Conservation (phyloP, 1,140 invertebrate genomes). For the Mercenaria mercenaria region DNA sequence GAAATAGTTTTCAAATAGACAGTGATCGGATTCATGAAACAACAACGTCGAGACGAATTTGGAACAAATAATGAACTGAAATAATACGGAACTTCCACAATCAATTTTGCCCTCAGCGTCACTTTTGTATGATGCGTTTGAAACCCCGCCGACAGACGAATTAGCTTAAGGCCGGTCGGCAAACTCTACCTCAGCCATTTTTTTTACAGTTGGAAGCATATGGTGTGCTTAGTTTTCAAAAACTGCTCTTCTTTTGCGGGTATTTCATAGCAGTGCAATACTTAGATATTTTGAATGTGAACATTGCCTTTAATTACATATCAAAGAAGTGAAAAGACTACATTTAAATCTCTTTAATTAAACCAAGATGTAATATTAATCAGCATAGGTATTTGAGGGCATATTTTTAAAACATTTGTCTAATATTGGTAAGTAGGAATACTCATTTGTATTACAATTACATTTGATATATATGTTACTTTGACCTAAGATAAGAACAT, state of each 20-base stretch:
- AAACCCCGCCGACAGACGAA: conserved; percentile 7
- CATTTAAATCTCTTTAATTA: conserved; percentile 7
- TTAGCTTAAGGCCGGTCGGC: conserved; percentile 32
- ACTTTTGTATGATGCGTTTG: conserved; percentile 8
- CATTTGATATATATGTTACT: no score
- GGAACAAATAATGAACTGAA: conserved; percentile 38
- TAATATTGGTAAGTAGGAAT: conserved; percentile 60
- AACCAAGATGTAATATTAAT: neutral
- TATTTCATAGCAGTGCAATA: conserved; percentile 34
- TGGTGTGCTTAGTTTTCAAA: conserved; percentile 37
- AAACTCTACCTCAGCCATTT: conserved; percentile 54
- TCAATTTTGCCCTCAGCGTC: conserved; percentile 22
- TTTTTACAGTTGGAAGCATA: conserved; percentile 54
- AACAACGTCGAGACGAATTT: conserved; percentile 26
- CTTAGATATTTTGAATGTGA: conserved; percentile 34
- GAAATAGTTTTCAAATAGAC: conserved; percentile 60
- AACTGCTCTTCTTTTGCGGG: conserved; percentile 19
- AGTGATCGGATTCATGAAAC: conserved; percentile 31
- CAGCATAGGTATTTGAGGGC: conserved; percentile 27
- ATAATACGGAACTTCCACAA: conserved; percentile 12
- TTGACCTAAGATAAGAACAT: no score
- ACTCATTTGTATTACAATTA: no score
- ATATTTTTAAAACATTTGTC: conserved; percentile 47
- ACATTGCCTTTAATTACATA: neutral
- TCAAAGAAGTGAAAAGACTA: conserved; percentile 10